Conservation (phyloP, 2,113 vertebrate species). For the Corythornis cristatus region DNA sequence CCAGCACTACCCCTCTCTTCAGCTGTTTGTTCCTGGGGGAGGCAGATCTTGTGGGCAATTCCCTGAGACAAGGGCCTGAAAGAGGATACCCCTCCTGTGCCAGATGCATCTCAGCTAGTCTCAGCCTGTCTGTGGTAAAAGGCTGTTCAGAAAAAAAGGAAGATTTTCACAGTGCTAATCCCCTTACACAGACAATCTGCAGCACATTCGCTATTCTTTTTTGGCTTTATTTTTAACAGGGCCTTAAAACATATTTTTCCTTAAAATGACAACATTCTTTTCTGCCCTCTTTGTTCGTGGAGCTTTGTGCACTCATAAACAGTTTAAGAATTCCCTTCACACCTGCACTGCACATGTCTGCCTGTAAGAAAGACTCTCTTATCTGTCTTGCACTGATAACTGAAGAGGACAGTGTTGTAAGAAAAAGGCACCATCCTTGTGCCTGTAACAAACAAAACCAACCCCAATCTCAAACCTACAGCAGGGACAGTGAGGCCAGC, state of each 20-base stretch:
- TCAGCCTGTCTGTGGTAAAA: not conserved
- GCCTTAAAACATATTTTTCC: slow-evolving; percentile 63
- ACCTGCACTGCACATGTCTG: slow-evolving; percentile 56
- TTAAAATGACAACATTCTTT: slow-evolving; percentile 60
- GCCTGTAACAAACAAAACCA: not conserved
- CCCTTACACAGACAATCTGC: slow-evolving; percentile 22
- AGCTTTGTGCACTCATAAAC: slow-evolving; percentile 60
- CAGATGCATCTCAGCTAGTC: not conserved
- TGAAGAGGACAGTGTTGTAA: not conserved
- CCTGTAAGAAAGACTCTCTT: slow-evolving; percentile 5
- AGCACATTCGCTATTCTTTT: slow-evolving; percentile 10
- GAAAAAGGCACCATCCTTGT: not conserved
- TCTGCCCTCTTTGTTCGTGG: slow-evolving; percentile 47
- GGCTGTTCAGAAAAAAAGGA: not conserved
- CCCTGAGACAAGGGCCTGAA: not conserved
- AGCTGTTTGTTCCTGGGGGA: not conserved
- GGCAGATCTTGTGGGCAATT: not conserved
- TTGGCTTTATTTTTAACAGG: slow-evolving; percentile 56
- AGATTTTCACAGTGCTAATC: slow-evolving; percentile 1
- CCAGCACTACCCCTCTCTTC: not conserved
- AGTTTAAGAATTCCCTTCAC: slow-evolving; percentile 53
- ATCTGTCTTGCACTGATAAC: slow-evolving; percentile 4
- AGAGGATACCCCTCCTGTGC: not conserved
- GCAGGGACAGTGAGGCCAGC: not conserved
- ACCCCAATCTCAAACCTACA: not conserved